Evolutionary conservation across 1,140 invertebrate genomes (phyloP).

Genomic region (Agrilus planipennis): DNA sequence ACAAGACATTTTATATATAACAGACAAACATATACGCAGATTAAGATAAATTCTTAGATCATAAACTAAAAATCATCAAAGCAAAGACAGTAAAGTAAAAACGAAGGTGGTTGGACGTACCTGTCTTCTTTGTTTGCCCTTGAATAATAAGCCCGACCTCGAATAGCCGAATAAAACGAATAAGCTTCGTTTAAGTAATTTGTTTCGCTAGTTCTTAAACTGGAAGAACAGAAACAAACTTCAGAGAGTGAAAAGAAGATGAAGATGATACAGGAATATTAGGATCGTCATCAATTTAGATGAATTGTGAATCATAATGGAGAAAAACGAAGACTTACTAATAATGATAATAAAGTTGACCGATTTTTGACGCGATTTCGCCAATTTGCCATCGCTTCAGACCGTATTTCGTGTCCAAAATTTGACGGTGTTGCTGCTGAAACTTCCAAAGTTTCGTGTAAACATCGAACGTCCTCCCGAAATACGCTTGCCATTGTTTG

Average conservation of each 20-base stretch:
- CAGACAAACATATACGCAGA: too few relatives aligned
- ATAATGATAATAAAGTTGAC: constrained; percentile 97
- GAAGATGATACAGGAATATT: too few relatives aligned
- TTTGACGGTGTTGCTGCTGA: constrained; percentile 89
- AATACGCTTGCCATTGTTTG: constrained; percentile 97
- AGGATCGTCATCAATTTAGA: too few relatives aligned
- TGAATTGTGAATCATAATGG: background rate
- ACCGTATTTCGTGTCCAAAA: constrained; percentile 88
- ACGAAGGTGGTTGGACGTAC: too few relatives aligned
- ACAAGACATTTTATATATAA: too few relatives aligned
- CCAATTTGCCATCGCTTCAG: constrained; percentile 97
- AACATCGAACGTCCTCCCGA: constrained; percentile 93
- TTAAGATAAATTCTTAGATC: too few relatives aligned
- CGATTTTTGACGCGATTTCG: constrained; percentile 97
- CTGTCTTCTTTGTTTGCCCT: constrained; percentile 87
- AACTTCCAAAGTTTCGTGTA: constrained; percentile 99
- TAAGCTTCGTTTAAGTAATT: constrained; percentile 93
- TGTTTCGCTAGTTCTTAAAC: constrained; percentile 87
- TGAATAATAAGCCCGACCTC: constrained; percentile 88
- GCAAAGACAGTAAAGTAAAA: too few relatives aligned
- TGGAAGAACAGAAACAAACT: too few relatives aligned
- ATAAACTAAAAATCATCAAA: too few relatives aligned
- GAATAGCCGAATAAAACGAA: constrained; percentile 92
- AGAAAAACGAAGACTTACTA: constrained; percentile 58
- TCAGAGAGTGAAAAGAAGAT: too few relatives aligned